Evolutionary conservation across 2,888 invertebrate genomes (phyloP).

Genomic region (Smittia aterrima): DNA sequence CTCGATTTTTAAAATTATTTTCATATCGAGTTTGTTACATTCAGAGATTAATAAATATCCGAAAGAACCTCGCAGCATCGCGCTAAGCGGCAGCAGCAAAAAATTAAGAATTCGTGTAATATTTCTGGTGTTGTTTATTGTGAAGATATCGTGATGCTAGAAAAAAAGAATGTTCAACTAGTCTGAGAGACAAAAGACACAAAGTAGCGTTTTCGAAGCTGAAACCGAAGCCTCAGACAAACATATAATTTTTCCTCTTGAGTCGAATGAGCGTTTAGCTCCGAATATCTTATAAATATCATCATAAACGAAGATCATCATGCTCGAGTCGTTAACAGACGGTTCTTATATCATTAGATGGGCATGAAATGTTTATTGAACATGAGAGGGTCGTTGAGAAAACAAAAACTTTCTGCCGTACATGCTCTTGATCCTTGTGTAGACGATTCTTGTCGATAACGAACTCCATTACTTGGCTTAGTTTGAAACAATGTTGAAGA

Average conservation of each 20-base stretch:
- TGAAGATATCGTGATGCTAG: background rate
- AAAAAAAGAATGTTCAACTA: background rate
- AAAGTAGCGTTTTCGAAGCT: background rate
- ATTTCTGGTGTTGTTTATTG: background rate
- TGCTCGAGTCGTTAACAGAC: background rate
- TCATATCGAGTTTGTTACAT: background rate
- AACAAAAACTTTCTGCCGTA: too few relatives aligned
- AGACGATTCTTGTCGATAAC: too few relatives aligned
- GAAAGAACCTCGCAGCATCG: background rate
- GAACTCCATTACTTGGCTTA: too few relatives aligned
- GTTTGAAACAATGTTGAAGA: too few relatives aligned
- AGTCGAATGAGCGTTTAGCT: background rate
- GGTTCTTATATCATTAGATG: background rate
- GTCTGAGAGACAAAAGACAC: background rate
- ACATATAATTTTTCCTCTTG: background rate
- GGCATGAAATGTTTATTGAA: background rate
- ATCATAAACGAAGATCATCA: background rate
- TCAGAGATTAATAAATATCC: background rate
- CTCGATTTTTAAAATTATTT: background rate
- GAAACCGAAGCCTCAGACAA: background rate
- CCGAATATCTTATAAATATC: too few relatives aligned
- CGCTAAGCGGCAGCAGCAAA: background rate
- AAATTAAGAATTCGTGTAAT: background rate
- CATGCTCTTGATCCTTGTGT: too few relatives aligned
- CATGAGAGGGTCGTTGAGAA: background rate